Evolutionary conservation across 2,797 vertebrate species (phyloP), one percentile per base, ranked within the genome.

Genomic region (Trichosurus vulpecula): DNA sequence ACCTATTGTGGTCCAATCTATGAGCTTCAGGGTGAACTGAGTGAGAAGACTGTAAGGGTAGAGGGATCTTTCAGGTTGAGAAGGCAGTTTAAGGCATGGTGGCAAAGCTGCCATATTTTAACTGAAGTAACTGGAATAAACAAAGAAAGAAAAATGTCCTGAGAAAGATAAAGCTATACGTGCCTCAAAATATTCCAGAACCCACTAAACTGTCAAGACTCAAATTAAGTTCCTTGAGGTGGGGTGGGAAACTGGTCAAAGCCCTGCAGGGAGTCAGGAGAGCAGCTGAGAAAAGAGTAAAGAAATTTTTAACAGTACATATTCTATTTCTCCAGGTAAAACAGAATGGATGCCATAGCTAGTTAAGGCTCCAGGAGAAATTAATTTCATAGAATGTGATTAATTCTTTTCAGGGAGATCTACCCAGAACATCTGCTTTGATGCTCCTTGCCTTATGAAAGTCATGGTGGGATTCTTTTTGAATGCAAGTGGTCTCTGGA

Each of bases 351-450:
- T 53, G 47, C 27, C 9, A 1, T 94, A 55, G 27, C n/a, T 94
- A 35, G 13, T 47, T 53, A 96, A 96, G 61, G 1, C 90, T 97
- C n/a, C 54, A 96, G 90, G 96, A 91, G 47, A 95, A 96, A 96
- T 53, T 61, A 95, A 51, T 6, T 96, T 95, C 8, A 92, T 61
- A 94, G 96, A 94, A 96, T 90, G 87, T 90, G 95, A 96, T 95
- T 95, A 95, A 93, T 97, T 95, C 89, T 47, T 91, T 22, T 91
- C 93, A 95, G 87, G 95, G 97, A 95, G 25, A 90, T 54, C 35
- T 96, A 95, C 1, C 92, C 56, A 55, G 90, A 95, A 91, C 61
- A 87, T 66, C 29, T 94, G n/a, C 29, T 19, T 51, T 81, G 30
- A 81, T 91, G 66, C 92, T 66, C 54, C 13, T 95, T 58, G n/a